phyloP scores from a whole-genome alignment of 1,140 invertebrate species.

The Dinoponera quadriceps region DNA sequence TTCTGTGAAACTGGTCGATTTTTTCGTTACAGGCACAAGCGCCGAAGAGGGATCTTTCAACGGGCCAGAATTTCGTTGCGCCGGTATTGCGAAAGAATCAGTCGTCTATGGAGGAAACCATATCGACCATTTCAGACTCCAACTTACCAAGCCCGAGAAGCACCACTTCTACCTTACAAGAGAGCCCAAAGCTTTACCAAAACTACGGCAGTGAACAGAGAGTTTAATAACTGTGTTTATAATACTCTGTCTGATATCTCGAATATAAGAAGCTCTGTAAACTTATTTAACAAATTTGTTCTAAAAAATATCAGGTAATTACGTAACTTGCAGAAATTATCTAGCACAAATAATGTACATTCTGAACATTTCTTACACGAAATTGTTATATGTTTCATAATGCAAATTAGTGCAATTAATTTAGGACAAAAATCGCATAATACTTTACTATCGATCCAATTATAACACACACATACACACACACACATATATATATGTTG shows the following conservation, averaged over 20 bases:
- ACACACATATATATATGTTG: no score
- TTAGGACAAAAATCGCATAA: conserved; percentile 19
- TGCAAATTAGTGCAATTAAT: conserved; percentile 11
- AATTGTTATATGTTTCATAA: not conserved
- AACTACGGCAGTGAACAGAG: conserved; percentile 79
- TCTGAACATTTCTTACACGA: conserved; percentile 19
- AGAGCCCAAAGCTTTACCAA: conserved; percentile 83
- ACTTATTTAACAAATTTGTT: conserved; percentile 22
- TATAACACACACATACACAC: no score
- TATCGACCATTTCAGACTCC: conserved; percentile 75
- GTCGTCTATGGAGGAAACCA: conserved; percentile 75
- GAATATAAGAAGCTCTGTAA: conserved; percentile 6
- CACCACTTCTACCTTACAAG: conserved; percentile 77
- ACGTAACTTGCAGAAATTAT: conserved; percentile 19
- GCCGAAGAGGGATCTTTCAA: conserved; percentile 80
- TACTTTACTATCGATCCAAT: conserved; percentile 13
- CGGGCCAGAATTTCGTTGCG: conserved; percentile 82
- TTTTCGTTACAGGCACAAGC: conserved; percentile 74
- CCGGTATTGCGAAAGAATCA: conserved; percentile 80
- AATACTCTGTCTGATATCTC: conserved; percentile 2
- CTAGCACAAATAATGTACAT: conserved; percentile 49
- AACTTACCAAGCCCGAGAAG: conserved; percentile 74
- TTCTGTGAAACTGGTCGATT: no score
- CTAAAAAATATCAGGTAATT: conserved; percentile 31
- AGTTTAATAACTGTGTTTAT: conserved; percentile 64